Conservation (phyloP, 2,888 invertebrate species). For the Alcis repandata region DNA sequence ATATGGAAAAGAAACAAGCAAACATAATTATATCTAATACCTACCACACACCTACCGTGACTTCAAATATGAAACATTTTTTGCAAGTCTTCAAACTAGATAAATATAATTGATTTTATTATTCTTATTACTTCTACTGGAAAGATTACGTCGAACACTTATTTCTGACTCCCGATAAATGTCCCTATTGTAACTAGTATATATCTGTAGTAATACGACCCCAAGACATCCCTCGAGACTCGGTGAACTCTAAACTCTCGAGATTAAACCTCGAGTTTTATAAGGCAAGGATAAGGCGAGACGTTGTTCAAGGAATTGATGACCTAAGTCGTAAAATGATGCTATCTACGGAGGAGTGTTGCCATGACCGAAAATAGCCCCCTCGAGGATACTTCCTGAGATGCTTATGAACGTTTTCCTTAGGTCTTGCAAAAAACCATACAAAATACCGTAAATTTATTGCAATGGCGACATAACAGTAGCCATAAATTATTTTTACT, state of each 20-base stretch:
- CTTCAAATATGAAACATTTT: no score
- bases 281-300: constrained; percentile 26
- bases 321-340: constrained; percentile 30
- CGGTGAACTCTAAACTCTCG: constrained; percentile 32
- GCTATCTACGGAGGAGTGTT: constrained; percentile 25
- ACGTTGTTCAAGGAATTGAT: constrained; percentile 27
- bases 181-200: constrained; percentile 14
- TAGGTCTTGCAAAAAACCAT: constrained; percentile 13
- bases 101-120: no score
- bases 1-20: no score
- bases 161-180: not conserved
- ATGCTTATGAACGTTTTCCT: constrained; percentile 13
- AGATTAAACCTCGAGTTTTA: constrained; percentile 29
- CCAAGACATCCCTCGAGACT: constrained; percentile 14
- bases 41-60: no score
- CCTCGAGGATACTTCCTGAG: constrained; percentile 6
- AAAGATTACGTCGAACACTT: not conserved
- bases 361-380: constrained; percentile 15
- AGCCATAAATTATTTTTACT: constrained; percentile 12
- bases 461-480: constrained; percentile 16
- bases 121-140: no score
- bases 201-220: constrained; percentile 13
- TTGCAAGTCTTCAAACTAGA: no score
- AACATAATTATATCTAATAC: no score
- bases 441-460: constrained; percentile 20